These are phyloP conservation scores for Bellardia pandia DNA, from an alignment of 2,888 invertebrate species.

Conservation along the genomic window DNA sequence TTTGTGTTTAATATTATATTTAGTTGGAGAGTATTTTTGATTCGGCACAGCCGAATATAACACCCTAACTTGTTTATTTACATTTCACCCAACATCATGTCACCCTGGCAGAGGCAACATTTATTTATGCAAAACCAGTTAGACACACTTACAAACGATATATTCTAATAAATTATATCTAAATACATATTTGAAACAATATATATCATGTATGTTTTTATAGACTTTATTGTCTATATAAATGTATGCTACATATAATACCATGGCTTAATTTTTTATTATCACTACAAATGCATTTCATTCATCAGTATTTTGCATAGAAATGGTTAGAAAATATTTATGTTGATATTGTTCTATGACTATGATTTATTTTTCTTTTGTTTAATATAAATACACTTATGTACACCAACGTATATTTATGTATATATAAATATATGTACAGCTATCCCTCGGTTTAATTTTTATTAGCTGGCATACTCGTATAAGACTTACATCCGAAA, in stretches of 20 bases:
- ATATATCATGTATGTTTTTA: background rate
- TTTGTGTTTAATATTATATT: too few relatives aligned
- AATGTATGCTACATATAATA: background rate
- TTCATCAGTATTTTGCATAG: background rate
- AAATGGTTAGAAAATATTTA: background rate
- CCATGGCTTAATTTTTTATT: background rate
- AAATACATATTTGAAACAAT: background rate
- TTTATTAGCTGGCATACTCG: too few relatives aligned
- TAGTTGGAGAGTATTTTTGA: too few relatives aligned
- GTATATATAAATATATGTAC: background rate
- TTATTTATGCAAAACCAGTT: background rate
- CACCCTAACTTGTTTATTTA: background rate
- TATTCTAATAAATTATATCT: background rate
- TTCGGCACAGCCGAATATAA: too few relatives aligned
- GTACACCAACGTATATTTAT: background rate
- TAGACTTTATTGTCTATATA: background rate
- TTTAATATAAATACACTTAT: background rate
- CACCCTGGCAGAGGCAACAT: background rate
- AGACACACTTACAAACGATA: background rate
- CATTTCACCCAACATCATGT: background rate
- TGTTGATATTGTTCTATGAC: conserved; percentile 27
- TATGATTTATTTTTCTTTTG: conserved; percentile 21
- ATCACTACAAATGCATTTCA: background rate
- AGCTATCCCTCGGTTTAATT: too few relatives aligned
- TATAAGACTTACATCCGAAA: too few relatives aligned